Evolutionary conservation across 1,140 invertebrate species (phyloP).

Genomic region (Choristoneura fumiferana): DNA sequence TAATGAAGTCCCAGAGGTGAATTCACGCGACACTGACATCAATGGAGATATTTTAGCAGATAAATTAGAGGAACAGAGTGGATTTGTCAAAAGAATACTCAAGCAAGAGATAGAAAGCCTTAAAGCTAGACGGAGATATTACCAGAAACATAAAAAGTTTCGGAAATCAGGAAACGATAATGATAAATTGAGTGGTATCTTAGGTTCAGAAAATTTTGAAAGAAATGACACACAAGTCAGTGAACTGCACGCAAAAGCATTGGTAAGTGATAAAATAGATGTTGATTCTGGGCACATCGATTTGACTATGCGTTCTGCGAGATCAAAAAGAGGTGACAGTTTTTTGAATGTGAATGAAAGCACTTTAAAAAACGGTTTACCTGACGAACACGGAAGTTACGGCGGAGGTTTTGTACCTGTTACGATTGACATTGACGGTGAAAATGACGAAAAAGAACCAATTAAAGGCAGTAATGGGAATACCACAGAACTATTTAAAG

Average conservation of each 20-base stretch:
- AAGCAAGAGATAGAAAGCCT: constrained; percentile 46
- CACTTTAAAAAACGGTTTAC: no score
- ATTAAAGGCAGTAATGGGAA: no score
- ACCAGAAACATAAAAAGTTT: background rate
- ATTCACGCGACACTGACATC: constrained; percentile 31
- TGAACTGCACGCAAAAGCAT: constrained; percentile 3
- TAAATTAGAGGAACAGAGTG: constrained; percentile 44
- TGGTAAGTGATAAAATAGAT: constrained; percentile 21
- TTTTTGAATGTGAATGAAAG: constrained; percentile 14
- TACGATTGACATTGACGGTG: no score
- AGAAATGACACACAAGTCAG: constrained; percentile 5
- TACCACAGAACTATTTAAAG: no score
- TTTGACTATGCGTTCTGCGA: constrained; percentile 29
- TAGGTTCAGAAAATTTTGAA: background rate
- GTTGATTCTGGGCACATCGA: constrained; percentile 42
- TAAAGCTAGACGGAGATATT: constrained; percentile 22
- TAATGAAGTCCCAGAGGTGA: constrained; percentile 47
- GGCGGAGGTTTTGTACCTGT: no score
- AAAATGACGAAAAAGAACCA: no score
- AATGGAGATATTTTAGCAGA: constrained; percentile 44
- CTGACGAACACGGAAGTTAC: no score
- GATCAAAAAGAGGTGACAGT: constrained; percentile 20
- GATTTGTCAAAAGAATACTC: constrained; percentile 48
- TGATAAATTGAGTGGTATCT: no score
- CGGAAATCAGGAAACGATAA: background rate